These are phyloP conservation scores for Sapajus apella DNA, from an alignment of 2,113 vertebrate species.

Conservation along the genomic window DNA sequence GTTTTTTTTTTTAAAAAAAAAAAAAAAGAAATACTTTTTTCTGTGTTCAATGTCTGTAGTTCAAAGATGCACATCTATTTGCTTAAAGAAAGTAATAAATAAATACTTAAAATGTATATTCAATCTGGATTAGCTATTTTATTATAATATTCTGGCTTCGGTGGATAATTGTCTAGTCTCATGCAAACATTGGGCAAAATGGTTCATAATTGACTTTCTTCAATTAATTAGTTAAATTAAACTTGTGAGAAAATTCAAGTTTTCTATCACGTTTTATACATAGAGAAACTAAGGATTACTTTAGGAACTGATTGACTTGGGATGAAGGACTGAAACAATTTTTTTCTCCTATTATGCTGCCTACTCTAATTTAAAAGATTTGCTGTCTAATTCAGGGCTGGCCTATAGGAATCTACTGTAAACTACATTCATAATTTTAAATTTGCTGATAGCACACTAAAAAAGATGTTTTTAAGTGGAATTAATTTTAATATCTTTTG, in stretches of 20 bases:
- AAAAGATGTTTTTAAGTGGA: background rate
- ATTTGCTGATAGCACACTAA: background rate
- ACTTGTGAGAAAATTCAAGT: background rate
- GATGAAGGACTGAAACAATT: background rate
- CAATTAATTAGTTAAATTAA: slow-evolving; percentile 6
- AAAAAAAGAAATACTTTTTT: background rate
- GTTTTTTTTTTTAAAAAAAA: no score
- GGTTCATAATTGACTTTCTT: slow-evolving; percentile 10
- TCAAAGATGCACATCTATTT: slow-evolving; percentile 5
- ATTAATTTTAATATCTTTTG: slow-evolving; percentile 12
- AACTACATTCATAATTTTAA: background rate
- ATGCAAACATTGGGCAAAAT: background rate
- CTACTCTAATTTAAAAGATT: background rate
- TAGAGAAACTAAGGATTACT: background rate
- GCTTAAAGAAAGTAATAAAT: background rate
- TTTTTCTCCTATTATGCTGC: background rate
- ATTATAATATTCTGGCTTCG: background rate
- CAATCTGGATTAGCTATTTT: background rate
- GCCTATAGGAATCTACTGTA: background rate
- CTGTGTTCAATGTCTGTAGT: background rate
- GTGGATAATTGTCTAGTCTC: background rate
- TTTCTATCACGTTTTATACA: background rate
- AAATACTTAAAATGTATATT: background rate
- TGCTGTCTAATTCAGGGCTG: background rate
- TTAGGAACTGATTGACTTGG: background rate